These are phyloP conservation scores for Bradypodion ventrale DNA, from an alignment of 2,797 vertebrate genomes.

Conservation along the genomic window DNA sequence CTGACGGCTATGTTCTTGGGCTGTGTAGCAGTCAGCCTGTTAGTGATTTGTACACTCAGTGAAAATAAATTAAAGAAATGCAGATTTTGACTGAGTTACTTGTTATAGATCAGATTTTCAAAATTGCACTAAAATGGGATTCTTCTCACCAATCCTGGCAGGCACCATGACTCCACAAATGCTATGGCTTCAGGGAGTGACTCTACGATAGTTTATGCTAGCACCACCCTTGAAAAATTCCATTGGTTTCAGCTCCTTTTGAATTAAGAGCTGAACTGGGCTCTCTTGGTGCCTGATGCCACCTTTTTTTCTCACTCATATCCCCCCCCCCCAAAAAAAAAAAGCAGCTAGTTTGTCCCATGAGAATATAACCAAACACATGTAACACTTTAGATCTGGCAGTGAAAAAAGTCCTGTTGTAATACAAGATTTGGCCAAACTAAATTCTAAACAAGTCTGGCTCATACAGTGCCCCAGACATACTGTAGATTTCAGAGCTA, in stretches of 20 bases:
- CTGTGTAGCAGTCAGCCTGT: background rate
- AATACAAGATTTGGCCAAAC: slow-evolving; percentile 34
- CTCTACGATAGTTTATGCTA: background rate
- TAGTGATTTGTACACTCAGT: background rate
- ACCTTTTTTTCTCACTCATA: rapidly evolving
- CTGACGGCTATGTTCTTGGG: background rate
- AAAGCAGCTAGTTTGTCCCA: background rate
- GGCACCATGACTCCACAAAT: background rate
- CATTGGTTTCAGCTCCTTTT: background rate
- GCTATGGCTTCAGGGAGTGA: background rate
- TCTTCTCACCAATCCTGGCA: background rate
- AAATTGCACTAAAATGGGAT: background rate
- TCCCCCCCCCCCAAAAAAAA: background rate
- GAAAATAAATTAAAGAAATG: background rate
- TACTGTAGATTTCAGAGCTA: slow-evolving; percentile 53
- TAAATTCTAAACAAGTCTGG: slow-evolving; percentile 43
- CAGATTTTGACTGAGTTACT: background rate
- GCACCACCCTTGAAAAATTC: slow-evolving; percentile 13
- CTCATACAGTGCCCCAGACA: slow-evolving; percentile 57
- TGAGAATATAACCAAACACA: rapidly evolving
- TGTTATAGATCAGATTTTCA: background rate
- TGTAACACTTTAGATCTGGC: background rate
- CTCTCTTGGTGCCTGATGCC: background rate
- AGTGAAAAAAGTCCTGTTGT: background rate
- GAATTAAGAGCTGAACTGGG: background rate